These are phyloP conservation scores for Calidris pygmaea DNA, from an alignment of 2,113 vertebrate species.

Conservation along the genomic window DNA sequence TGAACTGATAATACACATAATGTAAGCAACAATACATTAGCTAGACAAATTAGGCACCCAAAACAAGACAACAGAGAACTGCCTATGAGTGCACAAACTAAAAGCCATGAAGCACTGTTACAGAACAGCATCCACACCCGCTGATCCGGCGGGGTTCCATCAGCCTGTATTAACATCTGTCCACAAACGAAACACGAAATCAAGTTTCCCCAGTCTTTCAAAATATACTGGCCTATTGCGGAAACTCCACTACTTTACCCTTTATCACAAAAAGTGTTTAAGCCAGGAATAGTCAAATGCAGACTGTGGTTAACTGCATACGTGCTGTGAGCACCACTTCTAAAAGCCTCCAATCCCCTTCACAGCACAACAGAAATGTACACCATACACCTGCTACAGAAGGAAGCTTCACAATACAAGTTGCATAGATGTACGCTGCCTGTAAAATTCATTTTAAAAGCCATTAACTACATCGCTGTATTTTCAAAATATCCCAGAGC, in stretches of 20 bases:
- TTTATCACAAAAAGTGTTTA: not conserved
- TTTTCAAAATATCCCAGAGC: not conserved
- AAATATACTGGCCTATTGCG: not conserved
- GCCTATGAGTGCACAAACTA: not conserved
- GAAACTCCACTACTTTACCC: not conserved
- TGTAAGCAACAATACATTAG: not conserved
- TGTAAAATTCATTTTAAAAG: not conserved
- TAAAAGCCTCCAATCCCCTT: rapidly evolving
- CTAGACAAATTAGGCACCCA: not conserved
- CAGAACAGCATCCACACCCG: rapidly evolving
- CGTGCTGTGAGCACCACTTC: not conserved
- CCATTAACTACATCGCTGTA: not conserved
- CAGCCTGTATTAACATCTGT: not conserved
- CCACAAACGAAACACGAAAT: not conserved
- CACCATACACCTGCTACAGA: not conserved
- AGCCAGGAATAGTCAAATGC: not conserved
- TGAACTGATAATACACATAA: not conserved
- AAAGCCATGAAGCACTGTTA: not conserved
- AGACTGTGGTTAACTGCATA: not conserved
- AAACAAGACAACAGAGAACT: not conserved
- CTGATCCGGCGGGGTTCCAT: not conserved
- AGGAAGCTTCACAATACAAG: not conserved
- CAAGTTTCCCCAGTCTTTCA: not conserved
- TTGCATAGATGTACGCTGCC: not conserved
- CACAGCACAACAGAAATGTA: not conserved